These are phyloP conservation scores for Macaca nemestrina DNA, from an alignment of 2,113 vertebrate genomes.

Conservation along the genomic window DNA sequence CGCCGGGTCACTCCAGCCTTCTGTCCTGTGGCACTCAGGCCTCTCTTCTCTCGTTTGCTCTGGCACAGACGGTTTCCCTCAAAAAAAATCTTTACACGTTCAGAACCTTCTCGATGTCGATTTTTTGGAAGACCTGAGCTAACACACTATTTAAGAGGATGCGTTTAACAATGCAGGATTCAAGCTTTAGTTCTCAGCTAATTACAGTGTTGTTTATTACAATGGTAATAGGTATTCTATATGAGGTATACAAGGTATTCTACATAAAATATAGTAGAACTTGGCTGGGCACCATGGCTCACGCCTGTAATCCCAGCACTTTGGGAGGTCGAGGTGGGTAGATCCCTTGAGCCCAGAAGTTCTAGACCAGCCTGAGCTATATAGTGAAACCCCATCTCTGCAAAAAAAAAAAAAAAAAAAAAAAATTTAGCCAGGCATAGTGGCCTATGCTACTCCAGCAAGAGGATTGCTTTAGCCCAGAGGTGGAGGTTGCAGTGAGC, in stretches of 20 bases:
- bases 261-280: neutral
- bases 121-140: neutral
- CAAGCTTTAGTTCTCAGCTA: neutral
- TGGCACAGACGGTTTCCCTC: neutral
- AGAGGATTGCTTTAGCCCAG: too few species aligned
- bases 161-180: neutral
- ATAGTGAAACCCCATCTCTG: too few species aligned
- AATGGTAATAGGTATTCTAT: too few species aligned
- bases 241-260: neutral
- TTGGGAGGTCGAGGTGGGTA: too few species aligned
- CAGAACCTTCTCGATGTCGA: neutral
- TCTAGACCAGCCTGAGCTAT: too few species aligned
- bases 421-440: too few species aligned
- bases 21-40: accelerated
- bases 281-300: too few species aligned
- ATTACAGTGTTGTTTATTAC: neutral
- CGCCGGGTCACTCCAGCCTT: neutral
- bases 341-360: too few species aligned
- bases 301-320: too few species aligned
- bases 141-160: neutral
- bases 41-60: neutral
- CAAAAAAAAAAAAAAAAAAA: too few species aligned
- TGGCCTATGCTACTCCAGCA: too few species aligned
- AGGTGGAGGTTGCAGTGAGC: too few species aligned
- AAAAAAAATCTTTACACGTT: neutral